Conservation (phyloP, 2,888 invertebrate species). For the Lordiphosa fenestrarum region DNA sequence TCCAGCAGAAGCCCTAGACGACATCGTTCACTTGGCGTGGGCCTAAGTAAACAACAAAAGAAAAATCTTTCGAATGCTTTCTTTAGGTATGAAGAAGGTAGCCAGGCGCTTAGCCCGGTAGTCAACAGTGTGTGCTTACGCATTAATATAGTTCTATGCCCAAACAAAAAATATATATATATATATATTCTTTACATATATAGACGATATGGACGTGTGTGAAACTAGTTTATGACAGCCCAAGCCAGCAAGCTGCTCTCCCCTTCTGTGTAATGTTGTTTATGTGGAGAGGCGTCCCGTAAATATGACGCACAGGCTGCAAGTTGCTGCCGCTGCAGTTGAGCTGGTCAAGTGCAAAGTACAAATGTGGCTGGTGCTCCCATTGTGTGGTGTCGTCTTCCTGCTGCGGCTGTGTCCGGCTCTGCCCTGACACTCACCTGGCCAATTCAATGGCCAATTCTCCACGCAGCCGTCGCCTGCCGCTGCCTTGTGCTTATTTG, state of each 20-base stretch:
- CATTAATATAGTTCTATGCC: conserved; percentile 54
- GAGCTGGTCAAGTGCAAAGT: conserved; percentile 66
- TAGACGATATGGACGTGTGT: conserved; percentile 58
- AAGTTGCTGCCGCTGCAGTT: conserved; percentile 12
- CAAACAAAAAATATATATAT: conserved; percentile 6
- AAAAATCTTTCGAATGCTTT: conserved; percentile 59
- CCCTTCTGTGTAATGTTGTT: conserved; percentile 58
- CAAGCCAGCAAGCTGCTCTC: conserved; percentile 3
- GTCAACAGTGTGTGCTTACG: conserved; percentile 50
- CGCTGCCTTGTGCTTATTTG: conserved; percentile 61
- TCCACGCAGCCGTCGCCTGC: conserved; percentile 43
- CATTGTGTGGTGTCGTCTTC: conserved; percentile 62
- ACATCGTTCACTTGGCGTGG: conserved; percentile 45
- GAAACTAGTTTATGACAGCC: conserved; percentile 72
- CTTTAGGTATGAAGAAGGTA: conserved; percentile 23
- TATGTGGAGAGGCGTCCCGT: conserved; percentile 63
- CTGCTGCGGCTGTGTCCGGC: conserved; percentile 55
- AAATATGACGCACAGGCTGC: conserved; percentile 63
- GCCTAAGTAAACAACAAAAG: conserved; percentile 72
- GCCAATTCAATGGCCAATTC: conserved; percentile 66
- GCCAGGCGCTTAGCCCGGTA: conserved; percentile 18
- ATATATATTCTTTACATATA: background rate
- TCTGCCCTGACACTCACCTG: conserved; percentile 66
- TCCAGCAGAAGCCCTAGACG: conserved; percentile 52
- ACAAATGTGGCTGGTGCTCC: conserved; percentile 38